A percentile compares a stretch with the other conserved stretches of the same genome.
phyloP scores from a whole-genome alignment of 2,888 invertebrate genomes.

The Leucania comma region DNA sequence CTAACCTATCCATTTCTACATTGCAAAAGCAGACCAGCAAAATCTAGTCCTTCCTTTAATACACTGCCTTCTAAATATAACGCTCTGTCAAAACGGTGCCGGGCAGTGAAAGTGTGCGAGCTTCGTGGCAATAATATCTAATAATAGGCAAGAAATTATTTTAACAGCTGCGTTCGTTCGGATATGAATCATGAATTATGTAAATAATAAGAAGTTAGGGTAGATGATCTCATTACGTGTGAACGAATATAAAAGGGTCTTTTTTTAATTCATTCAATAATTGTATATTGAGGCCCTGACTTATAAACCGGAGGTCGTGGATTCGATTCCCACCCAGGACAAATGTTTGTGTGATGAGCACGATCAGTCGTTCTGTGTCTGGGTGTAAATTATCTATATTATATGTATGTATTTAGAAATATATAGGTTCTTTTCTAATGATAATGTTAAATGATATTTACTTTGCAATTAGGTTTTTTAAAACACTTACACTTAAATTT shows the following conservation, averaged over 20 bases:
- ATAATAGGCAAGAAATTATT: conserved; percentile 58
- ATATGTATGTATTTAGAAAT: too few relatives aligned
- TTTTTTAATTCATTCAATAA: not conserved
- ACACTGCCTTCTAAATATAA: conserved; percentile 47
- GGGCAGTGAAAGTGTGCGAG: conserved; percentile 53
- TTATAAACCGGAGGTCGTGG: too few relatives aligned
- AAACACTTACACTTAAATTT: too few relatives aligned
- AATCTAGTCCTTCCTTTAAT: conserved; percentile 14
- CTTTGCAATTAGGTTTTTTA: too few relatives aligned
- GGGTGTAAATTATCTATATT: too few relatives aligned
- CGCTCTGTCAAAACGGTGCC: conserved; percentile 38
- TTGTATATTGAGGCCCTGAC: too few relatives aligned
- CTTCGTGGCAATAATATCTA: conserved; percentile 43
- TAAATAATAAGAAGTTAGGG: conserved; percentile 46
- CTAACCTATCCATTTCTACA: too few relatives aligned
- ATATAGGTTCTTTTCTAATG: too few relatives aligned
- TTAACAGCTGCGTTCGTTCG: conserved; percentile 60
- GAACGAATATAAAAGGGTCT: not conserved
- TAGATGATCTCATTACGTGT: conserved; percentile 20
- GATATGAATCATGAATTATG: conserved; percentile 61
- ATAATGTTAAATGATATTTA: too few relatives aligned
- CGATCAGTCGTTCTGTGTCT: too few relatives aligned
- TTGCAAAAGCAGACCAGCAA: conserved; percentile 10
- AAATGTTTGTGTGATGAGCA: too few relatives aligned
- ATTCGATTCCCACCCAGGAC: too few relatives aligned